These are phyloP conservation scores for Enoplolaimus lenunculus DNA, from an alignment of 2,888 invertebrate genomes.

Conservation along the genomic window DNA sequence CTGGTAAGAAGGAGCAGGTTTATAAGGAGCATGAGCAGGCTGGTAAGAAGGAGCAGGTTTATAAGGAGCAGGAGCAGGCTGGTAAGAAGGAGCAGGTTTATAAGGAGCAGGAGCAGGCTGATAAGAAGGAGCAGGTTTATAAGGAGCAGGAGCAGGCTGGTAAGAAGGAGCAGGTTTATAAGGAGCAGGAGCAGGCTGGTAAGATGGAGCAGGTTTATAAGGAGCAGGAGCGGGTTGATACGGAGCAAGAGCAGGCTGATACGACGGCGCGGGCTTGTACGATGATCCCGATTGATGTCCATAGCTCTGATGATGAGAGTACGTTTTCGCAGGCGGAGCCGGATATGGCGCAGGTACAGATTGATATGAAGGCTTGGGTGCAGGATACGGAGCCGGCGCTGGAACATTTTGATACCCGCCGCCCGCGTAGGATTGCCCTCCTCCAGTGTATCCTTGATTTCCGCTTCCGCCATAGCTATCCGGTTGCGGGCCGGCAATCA, in stretches of 20 bases:
- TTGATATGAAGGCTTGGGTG: neutral
- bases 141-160: neutral
- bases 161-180: neutral
- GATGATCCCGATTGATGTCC: too few relatives aligned
- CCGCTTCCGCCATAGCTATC: neutral
- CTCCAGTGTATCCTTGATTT: neutral
- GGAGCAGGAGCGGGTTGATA: neutral
- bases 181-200: neutral
- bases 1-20: neutral
- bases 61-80: neutral
- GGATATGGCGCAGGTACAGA: neutral
- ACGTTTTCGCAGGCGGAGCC: too few relatives aligned
- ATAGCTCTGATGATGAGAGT: too few relatives aligned
- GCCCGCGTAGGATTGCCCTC: neutral
- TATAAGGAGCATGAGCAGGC: neutral
- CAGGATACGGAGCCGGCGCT: neutral
- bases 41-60: neutral
- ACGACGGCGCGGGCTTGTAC: neutral
- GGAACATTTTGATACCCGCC: neutral
- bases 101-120: neutral
- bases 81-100: neutral
- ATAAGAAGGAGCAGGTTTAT: neutral
- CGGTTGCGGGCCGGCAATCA: neutral
- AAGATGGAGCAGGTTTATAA: neutral
- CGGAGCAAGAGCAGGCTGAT: neutral